These are phyloP conservation scores for Oncorhynchus kisutch DNA, from an alignment of 2,113 vertebrate species.

Conservation along the genomic window DNA sequence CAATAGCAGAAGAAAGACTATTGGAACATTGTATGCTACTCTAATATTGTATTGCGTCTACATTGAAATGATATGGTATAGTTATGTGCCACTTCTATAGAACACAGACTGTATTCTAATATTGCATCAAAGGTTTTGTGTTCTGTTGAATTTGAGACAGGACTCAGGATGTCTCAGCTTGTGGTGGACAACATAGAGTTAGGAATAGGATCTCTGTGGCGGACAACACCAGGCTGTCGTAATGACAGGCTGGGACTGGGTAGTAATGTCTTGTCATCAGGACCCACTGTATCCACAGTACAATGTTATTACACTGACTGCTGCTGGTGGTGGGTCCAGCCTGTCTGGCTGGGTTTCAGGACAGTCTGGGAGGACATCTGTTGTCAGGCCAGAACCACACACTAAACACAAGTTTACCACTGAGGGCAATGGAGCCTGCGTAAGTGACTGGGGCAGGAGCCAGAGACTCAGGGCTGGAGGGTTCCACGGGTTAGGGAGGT, in stretches of 20 bases:
- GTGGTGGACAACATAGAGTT: not conserved
- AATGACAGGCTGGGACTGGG: not conserved
- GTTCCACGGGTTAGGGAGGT: not conserved
- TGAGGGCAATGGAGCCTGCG: slow-evolving; percentile 66
- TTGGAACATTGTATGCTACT: not conserved
- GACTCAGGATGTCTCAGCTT: not conserved
- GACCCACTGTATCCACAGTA: not conserved
- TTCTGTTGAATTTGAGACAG: not conserved
- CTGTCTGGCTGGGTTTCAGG: slow-evolving; percentile 43
- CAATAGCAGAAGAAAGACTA: not conserved
- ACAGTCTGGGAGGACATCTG: slow-evolving; percentile 41
- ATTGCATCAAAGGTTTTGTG: not conserved
- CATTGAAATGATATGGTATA: too few species aligned
- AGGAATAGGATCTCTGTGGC: too few species aligned
- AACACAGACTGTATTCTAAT: not conserved
- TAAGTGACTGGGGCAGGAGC: slow-evolving; percentile 64
- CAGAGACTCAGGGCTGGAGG: slow-evolving; percentile 28
- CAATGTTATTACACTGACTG: not conserved
- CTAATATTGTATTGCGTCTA: too few species aligned
- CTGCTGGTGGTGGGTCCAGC: not conserved
- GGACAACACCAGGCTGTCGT: not conserved
- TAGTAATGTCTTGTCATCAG: not conserved
- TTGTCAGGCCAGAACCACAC: slow-evolving; percentile 34
- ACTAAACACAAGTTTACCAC: slow-evolving; percentile 74
- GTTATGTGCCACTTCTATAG: not conserved